A percentile compares a stretch with the other conserved stretches of the same genome.
phyloP scores from a whole-genome alignment of 2,888 invertebrate species.

The Ecliptopera silaceata region DNA sequence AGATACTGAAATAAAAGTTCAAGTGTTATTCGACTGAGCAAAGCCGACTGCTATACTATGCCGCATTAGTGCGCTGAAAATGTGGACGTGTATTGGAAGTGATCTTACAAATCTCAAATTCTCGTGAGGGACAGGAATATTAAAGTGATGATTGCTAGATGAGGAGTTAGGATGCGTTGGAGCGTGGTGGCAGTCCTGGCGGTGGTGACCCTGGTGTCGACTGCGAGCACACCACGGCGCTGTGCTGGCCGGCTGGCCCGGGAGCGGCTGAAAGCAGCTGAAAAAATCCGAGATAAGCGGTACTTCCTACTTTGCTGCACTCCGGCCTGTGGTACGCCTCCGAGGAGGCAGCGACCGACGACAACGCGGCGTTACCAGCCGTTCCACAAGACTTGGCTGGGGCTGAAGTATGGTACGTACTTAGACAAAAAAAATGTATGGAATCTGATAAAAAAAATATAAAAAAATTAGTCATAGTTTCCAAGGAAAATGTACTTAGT shows the following conservation, averaged over 20 bases:
- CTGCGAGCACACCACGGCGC: slow-evolving; percentile 53
- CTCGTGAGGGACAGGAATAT: neutral
- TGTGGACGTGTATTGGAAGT: slow-evolving; percentile 11
- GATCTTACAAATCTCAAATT: too few relatives aligned
- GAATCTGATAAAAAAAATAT: too few relatives aligned
- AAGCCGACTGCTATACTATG: neutral
- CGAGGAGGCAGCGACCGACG: slow-evolving; percentile 50
- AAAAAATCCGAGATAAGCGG: slow-evolving; percentile 73
- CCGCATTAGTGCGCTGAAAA: neutral
- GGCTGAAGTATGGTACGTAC: slow-evolving; percentile 73
- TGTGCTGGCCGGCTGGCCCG: slow-evolving; percentile 72
- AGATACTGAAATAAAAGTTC: neutral
- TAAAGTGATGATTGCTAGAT: slow-evolving; percentile 38
- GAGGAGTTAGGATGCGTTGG: slow-evolving; percentile 56
- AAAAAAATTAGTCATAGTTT: too few relatives aligned
- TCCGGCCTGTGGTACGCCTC: slow-evolving; percentile 54
- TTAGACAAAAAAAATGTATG: too few relatives aligned
- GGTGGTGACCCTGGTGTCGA: slow-evolving; percentile 38
- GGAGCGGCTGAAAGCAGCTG: slow-evolving; percentile 73
- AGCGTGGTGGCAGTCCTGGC: slow-evolving; percentile 47
- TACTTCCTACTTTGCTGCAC: slow-evolving; percentile 70
- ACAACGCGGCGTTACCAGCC: slow-evolving; percentile 67
- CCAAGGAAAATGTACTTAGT: too few relatives aligned
- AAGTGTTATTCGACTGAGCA: slow-evolving; percentile 3
- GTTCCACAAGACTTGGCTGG: slow-evolving; percentile 73